Percentiles rank a stretch among this genome's conserved stretches.
Evolutionary conservation across 2,797 vertebrate species (phyloP).

Genomic region (Rhabdophis nuchalis): DNA sequence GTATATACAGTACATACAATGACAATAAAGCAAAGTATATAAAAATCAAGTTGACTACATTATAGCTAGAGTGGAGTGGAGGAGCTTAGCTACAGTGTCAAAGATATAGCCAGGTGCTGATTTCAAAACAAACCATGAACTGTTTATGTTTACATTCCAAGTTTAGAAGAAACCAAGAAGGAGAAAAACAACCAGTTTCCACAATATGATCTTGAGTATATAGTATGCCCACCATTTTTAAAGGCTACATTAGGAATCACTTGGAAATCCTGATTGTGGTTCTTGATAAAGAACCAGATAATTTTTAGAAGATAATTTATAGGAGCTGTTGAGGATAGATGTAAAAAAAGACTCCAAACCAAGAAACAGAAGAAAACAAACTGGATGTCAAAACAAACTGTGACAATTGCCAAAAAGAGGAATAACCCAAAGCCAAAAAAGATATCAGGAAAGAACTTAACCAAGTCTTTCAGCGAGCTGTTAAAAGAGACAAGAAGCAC

Average conservation of each 20-base stretch:
- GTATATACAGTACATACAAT: no score
- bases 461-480: background rate
- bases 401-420: background rate
- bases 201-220: background rate
- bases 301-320: background rate
- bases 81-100: no score
- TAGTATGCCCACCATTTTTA: background rate
- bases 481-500: background rate
- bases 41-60: background rate
- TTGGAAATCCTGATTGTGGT: background rate
- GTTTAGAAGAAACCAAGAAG: background rate
- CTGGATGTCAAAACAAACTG: background rate
- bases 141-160: background rate
- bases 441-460: background rate
- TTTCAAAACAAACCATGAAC: background rate
- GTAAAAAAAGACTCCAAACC: background rate
- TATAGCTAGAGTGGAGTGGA: background rate
- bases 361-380: background rate
- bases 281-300: background rate
- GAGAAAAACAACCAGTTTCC: background rate
- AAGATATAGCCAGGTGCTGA: background rate
- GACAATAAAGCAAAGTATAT: background rate
- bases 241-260: background rate
- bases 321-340: background rate
- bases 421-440: background rate